Evolutionary conservation across 2,113 vertebrate species (phyloP).

Genomic region (Myrmecophaga tridactyla): DNA sequence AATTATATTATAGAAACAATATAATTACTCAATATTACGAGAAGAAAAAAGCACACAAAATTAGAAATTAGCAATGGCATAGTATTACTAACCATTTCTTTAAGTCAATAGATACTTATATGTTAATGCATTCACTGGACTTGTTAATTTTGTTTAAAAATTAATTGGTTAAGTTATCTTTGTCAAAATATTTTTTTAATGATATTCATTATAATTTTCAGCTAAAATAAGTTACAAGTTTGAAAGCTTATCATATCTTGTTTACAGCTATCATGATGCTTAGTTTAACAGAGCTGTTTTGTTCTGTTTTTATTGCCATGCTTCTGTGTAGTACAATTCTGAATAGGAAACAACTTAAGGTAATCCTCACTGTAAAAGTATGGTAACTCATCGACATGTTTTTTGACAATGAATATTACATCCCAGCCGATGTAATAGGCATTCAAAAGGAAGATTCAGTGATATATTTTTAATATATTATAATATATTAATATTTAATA

Average conservation of each 20-base stretch:
- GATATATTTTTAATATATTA: too few relatives aligned
- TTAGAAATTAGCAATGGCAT: neutral
- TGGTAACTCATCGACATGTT: conserved; percentile 89
- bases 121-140: neutral
- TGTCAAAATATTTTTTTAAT: conserved; percentile 30
- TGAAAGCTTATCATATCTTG: conserved; percentile 80
- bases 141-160: conserved; percentile 29
- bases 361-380: conserved; percentile 90
- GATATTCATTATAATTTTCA: neutral
- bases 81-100: neutral
- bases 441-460: conserved; percentile 76
- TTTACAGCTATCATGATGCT: conserved; percentile 79
- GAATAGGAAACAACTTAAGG: conserved; percentile 98
- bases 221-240: conserved; percentile 62
- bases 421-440: conserved; percentile 89
- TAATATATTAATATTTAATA: too few relatives aligned
- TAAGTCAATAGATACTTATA: neutral
- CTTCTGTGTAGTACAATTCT: conserved; percentile 98
- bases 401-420: conserved; percentile 88
- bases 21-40: neutral
- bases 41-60: neutral
- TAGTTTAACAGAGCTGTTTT: conserved; percentile 95
- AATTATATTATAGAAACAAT: neutral
- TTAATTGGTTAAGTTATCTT: conserved; percentile 12
- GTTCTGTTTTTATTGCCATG: conserved; percentile 96